Conservation (phyloP, 2,888 invertebrate genomes). For the Rhopalosiphum nymphaeae region DNA sequence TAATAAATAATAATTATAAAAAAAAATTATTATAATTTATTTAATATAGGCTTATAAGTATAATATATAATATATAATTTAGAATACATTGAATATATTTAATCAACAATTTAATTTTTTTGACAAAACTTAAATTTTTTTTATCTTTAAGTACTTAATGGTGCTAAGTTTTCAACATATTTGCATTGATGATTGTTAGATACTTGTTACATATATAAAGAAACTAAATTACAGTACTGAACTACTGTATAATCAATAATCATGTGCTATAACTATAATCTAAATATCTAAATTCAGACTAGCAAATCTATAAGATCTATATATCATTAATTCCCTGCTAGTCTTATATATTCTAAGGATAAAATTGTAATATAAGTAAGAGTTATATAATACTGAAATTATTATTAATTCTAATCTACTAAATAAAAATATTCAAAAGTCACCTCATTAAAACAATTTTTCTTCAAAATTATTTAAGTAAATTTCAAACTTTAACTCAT, state of each 20-base stretch:
- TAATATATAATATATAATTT: background rate
- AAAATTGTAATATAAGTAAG: background rate
- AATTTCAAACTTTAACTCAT: background rate
- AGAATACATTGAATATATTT: background rate
- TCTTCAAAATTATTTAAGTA: conserved; percentile 9
- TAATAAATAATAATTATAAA: background rate
- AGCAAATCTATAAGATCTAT: background rate
- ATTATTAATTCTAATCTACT: background rate
- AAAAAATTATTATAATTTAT: background rate
- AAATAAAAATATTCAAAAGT: background rate
- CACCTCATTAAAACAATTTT: background rate
- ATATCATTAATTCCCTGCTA: background rate
- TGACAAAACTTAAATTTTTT: background rate
- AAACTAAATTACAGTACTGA: background rate
- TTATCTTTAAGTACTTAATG: background rate
- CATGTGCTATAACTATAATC: background rate
- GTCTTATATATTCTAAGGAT: background rate
- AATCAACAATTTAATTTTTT: background rate
- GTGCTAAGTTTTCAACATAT: background rate
- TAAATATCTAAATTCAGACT: background rate
- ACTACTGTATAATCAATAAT: background rate
- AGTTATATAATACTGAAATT: background rate
- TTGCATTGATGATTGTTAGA: background rate
- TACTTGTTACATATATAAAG: background rate
- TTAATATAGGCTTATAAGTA: background rate